Percentiles rank a stretch among this genome's conserved stretches.
These are phyloP conservation scores for Drosophila cardini DNA, from an alignment of 1,140 invertebrate species.

Conservation along the genomic window DNA sequence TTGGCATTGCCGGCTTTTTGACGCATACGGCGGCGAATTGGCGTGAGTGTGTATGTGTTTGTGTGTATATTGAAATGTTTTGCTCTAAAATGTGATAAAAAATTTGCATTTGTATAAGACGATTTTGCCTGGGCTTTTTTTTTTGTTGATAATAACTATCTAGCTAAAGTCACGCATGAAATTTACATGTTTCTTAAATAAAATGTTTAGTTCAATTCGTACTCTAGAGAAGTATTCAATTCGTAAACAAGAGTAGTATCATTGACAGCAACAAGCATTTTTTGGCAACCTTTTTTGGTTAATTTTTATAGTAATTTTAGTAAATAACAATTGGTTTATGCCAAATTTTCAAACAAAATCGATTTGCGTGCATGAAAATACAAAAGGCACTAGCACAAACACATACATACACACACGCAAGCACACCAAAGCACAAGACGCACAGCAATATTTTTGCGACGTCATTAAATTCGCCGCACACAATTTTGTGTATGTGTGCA, in stretches of 20 bases:
- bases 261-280: constrained; percentile 31
- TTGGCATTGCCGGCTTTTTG: constrained; percentile 74
- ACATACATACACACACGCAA: constrained; percentile 36
- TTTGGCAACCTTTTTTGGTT: constrained; percentile 34
- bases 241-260: constrained; percentile 5
- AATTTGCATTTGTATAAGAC: constrained; percentile 28
- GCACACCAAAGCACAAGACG: constrained; percentile 49
- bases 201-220: constrained; percentile 42
- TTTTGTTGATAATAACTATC: constrained; percentile 56
- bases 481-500: constrained; percentile 40
- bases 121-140: constrained; percentile 3
- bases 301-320: background rate
- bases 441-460: constrained; percentile 70
- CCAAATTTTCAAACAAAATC: constrained; percentile 73
- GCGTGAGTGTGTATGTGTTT: constrained; percentile 10
- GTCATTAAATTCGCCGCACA: constrained; percentile 79
- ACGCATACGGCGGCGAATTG: constrained; percentile 62
- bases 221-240: background rate
- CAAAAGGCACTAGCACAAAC: constrained; percentile 22
- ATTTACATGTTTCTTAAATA: constrained; percentile 53
- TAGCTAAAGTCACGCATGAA: constrained; percentile 36
- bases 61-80: constrained; percentile 18
- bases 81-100: constrained; percentile 70
- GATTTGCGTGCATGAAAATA: constrained; percentile 67
- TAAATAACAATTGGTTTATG: constrained; percentile 49